These are phyloP conservation scores for Microctonus aethiopoides DNA, from an alignment of 2,888 invertebrate species.

Conservation along the genomic window DNA sequence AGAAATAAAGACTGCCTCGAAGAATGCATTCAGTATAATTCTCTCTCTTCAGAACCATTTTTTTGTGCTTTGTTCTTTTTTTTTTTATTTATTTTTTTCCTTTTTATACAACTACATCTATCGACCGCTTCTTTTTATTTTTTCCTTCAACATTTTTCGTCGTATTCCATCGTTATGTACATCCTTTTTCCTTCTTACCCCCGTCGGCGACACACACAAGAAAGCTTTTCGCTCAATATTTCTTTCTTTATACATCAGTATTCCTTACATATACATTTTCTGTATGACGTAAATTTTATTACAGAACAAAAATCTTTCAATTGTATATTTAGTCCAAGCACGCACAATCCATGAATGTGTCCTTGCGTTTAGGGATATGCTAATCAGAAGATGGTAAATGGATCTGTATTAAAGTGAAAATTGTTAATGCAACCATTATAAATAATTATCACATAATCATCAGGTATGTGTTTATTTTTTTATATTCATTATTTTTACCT, in stretches of 20 bases:
- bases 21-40: constrained; percentile 28
- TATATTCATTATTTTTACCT: too few relatives aligned
- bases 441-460: too few relatives aligned
- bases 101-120: constrained; percentile 16
- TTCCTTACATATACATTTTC: too few relatives aligned
- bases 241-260: constrained; percentile 18
- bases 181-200: constrained; percentile 12
- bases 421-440: too few relatives aligned
- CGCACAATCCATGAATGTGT: too few relatives aligned
- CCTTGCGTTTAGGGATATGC: too few relatives aligned
- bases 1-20: not conserved
- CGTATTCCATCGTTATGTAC: constrained; percentile 5
- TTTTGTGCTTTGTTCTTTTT: constrained; percentile 14
- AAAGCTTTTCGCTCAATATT: not conserved
- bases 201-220: not conserved
- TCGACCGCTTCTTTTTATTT: constrained; percentile 23
- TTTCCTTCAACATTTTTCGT: constrained; percentile 13
- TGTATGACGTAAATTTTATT: not conserved
- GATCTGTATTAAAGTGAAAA: too few relatives aligned
- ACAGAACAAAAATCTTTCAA: too few relatives aligned
- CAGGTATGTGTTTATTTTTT: too few relatives aligned
- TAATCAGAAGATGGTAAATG: too few relatives aligned
- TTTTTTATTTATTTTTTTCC: constrained; percentile 21
- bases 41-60: constrained; percentile 26
- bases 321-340: too few relatives aligned